These are phyloP conservation scores for Corella eumyota DNA, from an alignment of 23 tunicate genomes.

Conservation along the genomic window DNA sequence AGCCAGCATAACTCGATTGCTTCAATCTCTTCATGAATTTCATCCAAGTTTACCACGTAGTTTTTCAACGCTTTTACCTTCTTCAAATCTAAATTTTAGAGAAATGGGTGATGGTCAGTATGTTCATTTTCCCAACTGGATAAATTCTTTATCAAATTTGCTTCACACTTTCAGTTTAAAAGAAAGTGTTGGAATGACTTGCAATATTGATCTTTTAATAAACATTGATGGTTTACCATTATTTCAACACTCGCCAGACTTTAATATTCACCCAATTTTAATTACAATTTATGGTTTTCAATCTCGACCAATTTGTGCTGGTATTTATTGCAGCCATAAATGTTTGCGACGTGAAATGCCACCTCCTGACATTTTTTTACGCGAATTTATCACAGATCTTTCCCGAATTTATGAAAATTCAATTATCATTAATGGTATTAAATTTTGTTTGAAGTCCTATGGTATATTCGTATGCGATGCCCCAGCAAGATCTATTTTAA, in stretches of 20 bases:
- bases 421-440: background rate
- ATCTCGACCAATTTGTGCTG: conserved; percentile 51
- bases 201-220: conserved; percentile 6
- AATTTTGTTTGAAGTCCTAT: background rate
- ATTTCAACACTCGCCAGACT: conserved; percentile 32
- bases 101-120: conserved; percentile 21
- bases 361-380: conserved; percentile 10
- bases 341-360: conserved; percentile 29
- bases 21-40: conserved; percentile 7
- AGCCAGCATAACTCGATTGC: conserved; percentile 16
- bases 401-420: conserved; percentile 1
- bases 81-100: conserved; percentile 4
- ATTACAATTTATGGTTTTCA: conserved; percentile 13
- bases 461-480: conserved; percentile 38
- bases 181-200: background rate
- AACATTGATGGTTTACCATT: conserved; percentile 53
- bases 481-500: conserved; percentile 22
- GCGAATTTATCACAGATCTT: conserved; percentile 25
- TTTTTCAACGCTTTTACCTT: conserved; percentile 13
- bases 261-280: conserved; percentile 33
- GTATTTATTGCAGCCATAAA: conserved; percentile 26
- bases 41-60: conserved; percentile 20
- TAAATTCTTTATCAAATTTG: background rate
- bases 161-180: background rate
- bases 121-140: conserved; percentile 47